phyloP scores from a whole-genome alignment of 2,113 vertebrate genomes.

The Melospiza melodia region DNA sequence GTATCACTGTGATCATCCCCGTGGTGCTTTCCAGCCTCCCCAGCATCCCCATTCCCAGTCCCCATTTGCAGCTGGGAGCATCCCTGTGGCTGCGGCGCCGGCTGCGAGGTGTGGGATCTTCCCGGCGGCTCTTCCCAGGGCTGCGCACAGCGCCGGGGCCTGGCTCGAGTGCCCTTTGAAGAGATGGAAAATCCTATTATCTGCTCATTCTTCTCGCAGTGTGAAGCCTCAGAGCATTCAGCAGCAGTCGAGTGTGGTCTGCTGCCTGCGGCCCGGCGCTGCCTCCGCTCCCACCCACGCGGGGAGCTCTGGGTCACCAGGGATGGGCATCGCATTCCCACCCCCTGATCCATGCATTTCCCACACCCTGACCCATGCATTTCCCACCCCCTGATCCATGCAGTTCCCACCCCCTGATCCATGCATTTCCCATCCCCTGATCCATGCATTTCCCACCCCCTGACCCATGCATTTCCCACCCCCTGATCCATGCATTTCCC shows the following conservation, averaged over 20 bases:
- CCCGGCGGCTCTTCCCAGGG: neutral
- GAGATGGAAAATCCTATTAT: conserved; percentile 65
- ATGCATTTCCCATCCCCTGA: neutral
- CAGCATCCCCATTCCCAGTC: neutral
- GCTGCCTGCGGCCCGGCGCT: neutral
- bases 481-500: neutral
- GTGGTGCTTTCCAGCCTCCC: no score
- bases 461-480: neutral
- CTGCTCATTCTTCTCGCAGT: conserved; percentile 62
- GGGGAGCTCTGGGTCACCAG: neutral
- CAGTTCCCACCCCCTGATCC: neutral
- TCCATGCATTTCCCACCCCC: neutral
- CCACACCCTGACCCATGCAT: neutral
- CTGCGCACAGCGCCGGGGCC: neutral
- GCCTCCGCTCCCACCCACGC: neutral
- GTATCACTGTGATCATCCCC: no score
- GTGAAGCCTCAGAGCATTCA: conserved; percentile 52
- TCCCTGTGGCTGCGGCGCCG: neutral
- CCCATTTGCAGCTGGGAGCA: neutral
- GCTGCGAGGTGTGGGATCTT: neutral
- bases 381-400: neutral
- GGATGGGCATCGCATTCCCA: neutral
- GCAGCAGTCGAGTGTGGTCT: conserved; percentile 47
- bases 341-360: neutral
- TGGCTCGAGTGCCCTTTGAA: conserved; percentile 36